These are phyloP conservation scores for Anoplopoma fimbria DNA, from an alignment of 2,113 vertebrate species.

Conservation along the genomic window DNA sequence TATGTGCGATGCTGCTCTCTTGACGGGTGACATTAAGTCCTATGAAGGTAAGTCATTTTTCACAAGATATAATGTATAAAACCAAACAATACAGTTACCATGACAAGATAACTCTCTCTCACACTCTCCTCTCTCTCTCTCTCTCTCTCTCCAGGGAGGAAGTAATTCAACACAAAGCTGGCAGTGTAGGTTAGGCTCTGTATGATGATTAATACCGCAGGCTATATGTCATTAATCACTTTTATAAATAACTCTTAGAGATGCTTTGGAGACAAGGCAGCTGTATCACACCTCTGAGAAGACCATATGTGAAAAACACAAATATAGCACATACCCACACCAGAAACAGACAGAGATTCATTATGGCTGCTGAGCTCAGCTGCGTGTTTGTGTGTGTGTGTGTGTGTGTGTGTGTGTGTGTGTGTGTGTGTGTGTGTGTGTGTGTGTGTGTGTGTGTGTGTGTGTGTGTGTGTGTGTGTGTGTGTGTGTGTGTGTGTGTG, in stretches of 20 bases:
- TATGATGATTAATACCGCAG: constrained; percentile 78
- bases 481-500: constrained; percentile 35
- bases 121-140: constrained; percentile 16
- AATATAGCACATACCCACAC: constrained; percentile 24
- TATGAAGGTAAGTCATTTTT: constrained; percentile 17
- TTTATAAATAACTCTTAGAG: constrained; percentile 79
- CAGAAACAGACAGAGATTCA: constrained; percentile 46
- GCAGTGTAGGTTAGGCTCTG: constrained; percentile 46
- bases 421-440: constrained; percentile 20
- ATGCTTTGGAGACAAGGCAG: constrained; percentile 61
- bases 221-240: constrained; percentile 77
- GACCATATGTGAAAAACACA: constrained; percentile 63
- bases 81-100: background rate
- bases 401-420: constrained; percentile 31
- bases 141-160: constrained; percentile 37
- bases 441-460: constrained; percentile 30
- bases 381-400: constrained; percentile 18
- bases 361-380: constrained; percentile 37
- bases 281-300: constrained; percentile 69
- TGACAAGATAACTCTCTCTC: constrained; percentile 13
- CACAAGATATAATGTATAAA: constrained; percentile 9
- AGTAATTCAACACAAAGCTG: constrained; percentile 52
- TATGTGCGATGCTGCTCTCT: constrained; percentile 5
- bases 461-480: constrained; percentile 30
- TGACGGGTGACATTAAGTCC: constrained; percentile 3